phyloP scores from a whole-genome alignment of 2,888 invertebrate species.

The Drosophila greeni region DNA sequence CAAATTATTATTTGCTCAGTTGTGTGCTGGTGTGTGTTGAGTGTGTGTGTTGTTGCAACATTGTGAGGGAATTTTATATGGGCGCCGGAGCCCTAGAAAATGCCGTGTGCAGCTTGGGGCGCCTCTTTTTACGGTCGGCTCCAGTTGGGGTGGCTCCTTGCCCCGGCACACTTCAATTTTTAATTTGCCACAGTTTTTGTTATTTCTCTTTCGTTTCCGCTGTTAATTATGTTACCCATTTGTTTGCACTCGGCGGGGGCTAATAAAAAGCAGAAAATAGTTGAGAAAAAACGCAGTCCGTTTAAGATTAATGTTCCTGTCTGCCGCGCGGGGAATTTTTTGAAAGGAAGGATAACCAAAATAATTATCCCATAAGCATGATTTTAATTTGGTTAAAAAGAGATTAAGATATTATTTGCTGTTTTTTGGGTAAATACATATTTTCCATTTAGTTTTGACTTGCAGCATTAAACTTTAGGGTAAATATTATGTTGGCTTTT shows the following conservation, averaged over 20 bases:
- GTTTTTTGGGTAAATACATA: background rate
- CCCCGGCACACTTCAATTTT: slow-evolving; percentile 20
- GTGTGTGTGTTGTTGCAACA: slow-evolving; percentile 33
- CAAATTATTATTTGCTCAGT: slow-evolving; percentile 46
- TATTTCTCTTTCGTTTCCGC: slow-evolving; percentile 8
- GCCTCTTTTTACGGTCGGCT: slow-evolving; percentile 9
- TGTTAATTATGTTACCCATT: slow-evolving; percentile 32
- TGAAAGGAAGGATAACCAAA: background rate
- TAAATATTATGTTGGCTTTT: background rate
- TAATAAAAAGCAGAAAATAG: slow-evolving; percentile 21
- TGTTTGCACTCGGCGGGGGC: slow-evolving; percentile 13
- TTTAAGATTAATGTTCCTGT: slow-evolving; percentile 11
- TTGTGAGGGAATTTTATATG: slow-evolving; percentile 44
- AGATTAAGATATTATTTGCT: background rate
- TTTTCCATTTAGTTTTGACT: too few species aligned
- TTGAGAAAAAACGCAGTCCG: slow-evolving; percentile 5
- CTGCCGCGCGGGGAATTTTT: slow-evolving; percentile 2
- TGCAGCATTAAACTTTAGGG: background rate
- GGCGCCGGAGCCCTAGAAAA: slow-evolving; percentile 23
- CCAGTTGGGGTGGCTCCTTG: slow-evolving; percentile 6
- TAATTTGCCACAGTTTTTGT: slow-evolving; percentile 24
- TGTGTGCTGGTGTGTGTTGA: slow-evolving; percentile 12
- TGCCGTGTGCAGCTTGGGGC: slow-evolving; percentile 14
- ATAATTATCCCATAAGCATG: background rate
- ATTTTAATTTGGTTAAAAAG: background rate